Base-by-base conservation (phyloP, 2,797 vertebrate species). In the Triplophysa yarkandensis region DNA sequence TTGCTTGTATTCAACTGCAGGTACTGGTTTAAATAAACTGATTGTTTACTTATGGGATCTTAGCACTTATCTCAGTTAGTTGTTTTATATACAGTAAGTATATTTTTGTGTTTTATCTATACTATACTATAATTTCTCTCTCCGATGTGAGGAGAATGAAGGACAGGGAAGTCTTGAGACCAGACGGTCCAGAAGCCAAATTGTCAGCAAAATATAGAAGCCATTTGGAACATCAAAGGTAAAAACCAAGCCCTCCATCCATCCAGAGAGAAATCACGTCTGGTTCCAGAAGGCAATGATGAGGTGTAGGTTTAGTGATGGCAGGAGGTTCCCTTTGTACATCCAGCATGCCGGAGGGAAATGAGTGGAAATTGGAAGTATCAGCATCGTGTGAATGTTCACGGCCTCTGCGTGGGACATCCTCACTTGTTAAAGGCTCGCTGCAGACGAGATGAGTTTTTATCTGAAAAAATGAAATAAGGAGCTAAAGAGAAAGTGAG, bases 161-260 rank as follows among this genome's bases (percentile, higher is more conserved):
- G 46, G 77, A 65, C n/a, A n/a, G 48, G 36, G 19, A 34, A 52
- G 69, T n/a, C 63, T 52, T 68, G 77, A 78, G 68, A 67, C 70
- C 27, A n/a, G n/a, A n/a, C n/a, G 65, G 66, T 32, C 65, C 65
- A 50, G 74, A 74, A 79, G 63, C 63, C 57, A 80, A 73, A 74
- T 69, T 71, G 65, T 36, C 50, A 58, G 65, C 25, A 41, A 23
- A 68, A 58, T 66, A 76, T 69, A 80, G 61, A 66, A 65, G 50
- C 68, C 61, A 62, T 71, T 70, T 71, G 73, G 43, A 54, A 69
- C 67, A 80, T 81, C 78, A 80, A 75, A 80, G 71, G 61, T 50
- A 74, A 54, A 58, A 74, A 63, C 13, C 52, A 36, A 81, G 61
- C 16, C 1, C 60, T 65, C 9, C 30, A 16, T 73, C 67, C 67